Evolutionary conservation across 2,888 invertebrate species (phyloP).

Genomic region (Lasioglossum villosulum): DNA sequence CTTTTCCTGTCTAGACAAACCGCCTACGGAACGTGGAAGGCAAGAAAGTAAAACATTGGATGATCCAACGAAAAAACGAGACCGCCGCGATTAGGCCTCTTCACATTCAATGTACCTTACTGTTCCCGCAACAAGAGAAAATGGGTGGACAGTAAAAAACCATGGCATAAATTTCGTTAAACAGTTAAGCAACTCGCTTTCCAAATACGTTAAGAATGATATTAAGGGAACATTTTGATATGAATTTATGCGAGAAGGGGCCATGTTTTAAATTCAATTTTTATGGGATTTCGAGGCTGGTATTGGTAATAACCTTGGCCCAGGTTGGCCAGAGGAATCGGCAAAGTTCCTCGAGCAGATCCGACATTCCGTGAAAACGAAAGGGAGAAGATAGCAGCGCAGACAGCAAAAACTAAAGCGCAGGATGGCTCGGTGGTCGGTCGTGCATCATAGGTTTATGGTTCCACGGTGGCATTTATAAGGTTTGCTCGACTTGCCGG

Average conservation of each 20-base stretch:
- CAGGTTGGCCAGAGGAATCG: background rate
- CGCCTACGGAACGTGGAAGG: constrained; percentile 63
- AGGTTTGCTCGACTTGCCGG: constrained; percentile 75
- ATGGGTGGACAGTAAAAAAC: background rate
- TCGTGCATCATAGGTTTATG: constrained; percentile 79
- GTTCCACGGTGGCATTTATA: constrained; percentile 78
- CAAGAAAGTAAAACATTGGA: constrained; percentile 63
- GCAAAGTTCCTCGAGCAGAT: background rate
- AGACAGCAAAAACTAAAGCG: constrained; percentile 37
- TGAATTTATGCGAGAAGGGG: background rate
- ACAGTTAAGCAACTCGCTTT: background rate
- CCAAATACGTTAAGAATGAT: background rate
- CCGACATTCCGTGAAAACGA: constrained; percentile 45
- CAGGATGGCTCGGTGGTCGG: constrained; percentile 38
- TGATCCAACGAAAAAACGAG: constrained; percentile 44
- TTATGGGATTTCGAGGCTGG: background rate
- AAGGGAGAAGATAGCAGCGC: constrained; percentile 43
- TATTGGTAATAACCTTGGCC: constrained; percentile 5
- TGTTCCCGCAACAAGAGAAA: background rate
- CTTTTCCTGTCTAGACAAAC: constrained; percentile 78
- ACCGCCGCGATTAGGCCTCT: constrained; percentile 30
- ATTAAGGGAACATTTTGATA: background rate
- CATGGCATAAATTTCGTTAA: background rate
- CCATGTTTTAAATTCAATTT: background rate
- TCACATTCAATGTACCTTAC: constrained; percentile 31